Percentiles rank a stretch among this genome's conserved stretches.
Evolutionary conservation across 2,113 vertebrate genomes (phyloP).

Genomic region (Ranitomeya imitator): DNA sequence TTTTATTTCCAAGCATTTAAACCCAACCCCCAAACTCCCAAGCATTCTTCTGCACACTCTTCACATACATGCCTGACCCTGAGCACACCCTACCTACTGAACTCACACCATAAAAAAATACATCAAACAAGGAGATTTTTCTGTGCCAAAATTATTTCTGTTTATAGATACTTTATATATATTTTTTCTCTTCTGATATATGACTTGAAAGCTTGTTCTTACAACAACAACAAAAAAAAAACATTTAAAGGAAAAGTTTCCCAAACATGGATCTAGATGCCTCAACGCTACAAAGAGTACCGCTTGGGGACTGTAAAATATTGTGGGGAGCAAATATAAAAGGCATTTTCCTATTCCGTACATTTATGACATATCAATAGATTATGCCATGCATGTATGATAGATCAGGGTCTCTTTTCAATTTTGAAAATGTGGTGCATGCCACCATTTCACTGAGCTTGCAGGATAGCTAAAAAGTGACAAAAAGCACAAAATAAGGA

Average conservation of each 20-base stretch:
- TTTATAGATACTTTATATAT: slow-evolving; percentile 35
- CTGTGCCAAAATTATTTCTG: slow-evolving; percentile 41
- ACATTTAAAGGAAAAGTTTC: not conserved
- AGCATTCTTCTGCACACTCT: slow-evolving; percentile 47
- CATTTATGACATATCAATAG: too few relatives aligned
- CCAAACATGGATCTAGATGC: not conserved
- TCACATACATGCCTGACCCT: slow-evolving; percentile 45
- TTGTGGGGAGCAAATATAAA: not conserved
- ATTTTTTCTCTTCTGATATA: slow-evolving; percentile 9
- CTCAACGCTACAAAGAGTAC: slow-evolving; percentile 6
- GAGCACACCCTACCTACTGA: slow-evolving; percentile 45
- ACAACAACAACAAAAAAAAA: slow-evolving; percentile 6
- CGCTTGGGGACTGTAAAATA: not conserved
- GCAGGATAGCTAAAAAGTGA: too few relatives aligned
- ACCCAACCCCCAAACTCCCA: slow-evolving; percentile 12
- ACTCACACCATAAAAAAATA: slow-evolving; percentile 54
- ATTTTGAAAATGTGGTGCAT: too few relatives aligned
- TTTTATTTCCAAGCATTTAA: slow-evolving; percentile 36
- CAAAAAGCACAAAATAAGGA: too few relatives aligned
- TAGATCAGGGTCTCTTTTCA: too few relatives aligned
- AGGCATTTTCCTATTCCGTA: too few relatives aligned
- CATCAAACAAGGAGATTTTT: slow-evolving; percentile 32
- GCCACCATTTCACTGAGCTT: too few relatives aligned
- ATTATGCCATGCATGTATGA: too few relatives aligned
- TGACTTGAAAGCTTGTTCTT: slow-evolving; percentile 20